These are phyloP conservation scores for Alentia gelatinosa DNA, from an alignment of 2,888 invertebrate genomes.

Conservation along the genomic window DNA sequence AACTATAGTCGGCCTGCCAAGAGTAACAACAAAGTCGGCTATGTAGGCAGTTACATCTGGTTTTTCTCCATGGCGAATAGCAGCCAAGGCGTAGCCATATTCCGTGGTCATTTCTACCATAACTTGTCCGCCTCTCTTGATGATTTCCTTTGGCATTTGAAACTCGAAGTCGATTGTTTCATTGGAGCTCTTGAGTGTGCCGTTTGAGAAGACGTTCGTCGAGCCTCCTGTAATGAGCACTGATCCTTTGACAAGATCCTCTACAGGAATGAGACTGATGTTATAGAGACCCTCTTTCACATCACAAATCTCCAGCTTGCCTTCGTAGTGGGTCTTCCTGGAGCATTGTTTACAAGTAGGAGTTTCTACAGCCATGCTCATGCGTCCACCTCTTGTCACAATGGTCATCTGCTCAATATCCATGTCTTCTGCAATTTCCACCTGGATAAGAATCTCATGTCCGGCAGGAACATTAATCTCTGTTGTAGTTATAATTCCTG, in stretches of 20 bases:
- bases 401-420: slow-evolving; percentile 19
- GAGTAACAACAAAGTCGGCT: background rate
- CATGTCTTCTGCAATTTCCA: background rate
- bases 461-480: slow-evolving; percentile 37
- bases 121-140: background rate
- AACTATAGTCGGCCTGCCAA: background rate
- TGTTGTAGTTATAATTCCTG: background rate
- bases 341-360: background rate
- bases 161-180: background rate
- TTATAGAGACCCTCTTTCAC: background rate
- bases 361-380: background rate
- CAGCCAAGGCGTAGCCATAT: background rate
- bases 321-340: background rate
- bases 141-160: background rate
- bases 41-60: background rate
- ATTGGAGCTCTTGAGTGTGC: background rate
- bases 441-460: background rate
- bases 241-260: background rate
- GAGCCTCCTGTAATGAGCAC: background rate
- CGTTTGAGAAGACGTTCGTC: background rate
- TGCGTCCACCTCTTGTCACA: background rate
- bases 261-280: background rate
- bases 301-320: background rate
- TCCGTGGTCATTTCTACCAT: background rate
- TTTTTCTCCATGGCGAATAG: background rate